Conservation (phyloP, 2,113 vertebrate genomes). For the Merops nubicus region DNA sequence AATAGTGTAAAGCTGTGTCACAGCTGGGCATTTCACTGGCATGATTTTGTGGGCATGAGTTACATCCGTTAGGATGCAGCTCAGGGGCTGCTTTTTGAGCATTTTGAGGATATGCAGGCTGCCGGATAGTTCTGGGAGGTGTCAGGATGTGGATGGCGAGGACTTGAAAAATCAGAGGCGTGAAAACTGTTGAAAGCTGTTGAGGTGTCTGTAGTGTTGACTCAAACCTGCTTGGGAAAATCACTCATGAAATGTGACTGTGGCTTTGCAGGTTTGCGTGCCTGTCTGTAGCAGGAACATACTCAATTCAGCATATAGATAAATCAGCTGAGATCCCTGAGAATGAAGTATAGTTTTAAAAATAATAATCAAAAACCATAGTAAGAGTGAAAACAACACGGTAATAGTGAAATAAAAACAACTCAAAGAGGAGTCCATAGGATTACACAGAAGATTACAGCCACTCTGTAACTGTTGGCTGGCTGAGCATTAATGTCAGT, state of each 20-base stretch:
- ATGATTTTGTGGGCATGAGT: not conserved
- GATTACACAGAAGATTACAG: not conserved
- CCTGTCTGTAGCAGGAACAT: not conserved
- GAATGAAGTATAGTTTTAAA: not conserved
- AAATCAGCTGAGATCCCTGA: not conserved
- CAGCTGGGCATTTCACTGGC: not conserved
- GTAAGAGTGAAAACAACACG: not conserved
- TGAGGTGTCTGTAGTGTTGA: not conserved
- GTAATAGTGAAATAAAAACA: not conserved
- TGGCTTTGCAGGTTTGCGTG: not conserved
- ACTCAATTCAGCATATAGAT: not conserved
- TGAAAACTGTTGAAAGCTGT: not conserved
- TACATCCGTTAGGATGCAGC: rapidly evolving
- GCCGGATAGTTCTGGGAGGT: not conserved
- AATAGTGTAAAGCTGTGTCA: not conserved
- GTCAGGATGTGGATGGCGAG: not conserved
- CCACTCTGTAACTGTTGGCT: not conserved
- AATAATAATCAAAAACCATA: not conserved
- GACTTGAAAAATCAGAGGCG: not conserved
- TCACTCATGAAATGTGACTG: not conserved
- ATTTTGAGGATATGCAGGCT: not conserved
- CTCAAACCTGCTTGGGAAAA: not conserved
- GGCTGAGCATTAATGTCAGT: not conserved
- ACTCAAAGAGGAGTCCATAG: not conserved
- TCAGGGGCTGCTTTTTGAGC: not conserved